Conservation (phyloP, 2,797 vertebrate genomes). For the Notolepis coatsorum region DNA sequence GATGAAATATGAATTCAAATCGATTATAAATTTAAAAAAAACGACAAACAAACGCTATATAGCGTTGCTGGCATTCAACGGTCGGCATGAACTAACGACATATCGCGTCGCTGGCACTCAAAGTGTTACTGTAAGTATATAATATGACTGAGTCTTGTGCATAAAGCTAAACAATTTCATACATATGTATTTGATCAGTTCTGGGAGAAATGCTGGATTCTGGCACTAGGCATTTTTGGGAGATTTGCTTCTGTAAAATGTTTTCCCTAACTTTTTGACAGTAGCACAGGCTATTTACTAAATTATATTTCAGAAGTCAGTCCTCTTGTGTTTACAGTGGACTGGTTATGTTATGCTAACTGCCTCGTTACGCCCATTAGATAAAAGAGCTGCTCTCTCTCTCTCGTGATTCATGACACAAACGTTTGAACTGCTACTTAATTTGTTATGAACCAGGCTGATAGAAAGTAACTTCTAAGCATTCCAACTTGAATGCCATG, state of each 20-base stretch:
- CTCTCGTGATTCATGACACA: not conserved
- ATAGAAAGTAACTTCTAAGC: too few relatives aligned
- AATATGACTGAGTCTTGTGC: not conserved
- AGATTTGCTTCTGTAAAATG: too few relatives aligned
- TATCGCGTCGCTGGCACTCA: too few relatives aligned
- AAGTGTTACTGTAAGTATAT: slow-evolving; percentile 21
- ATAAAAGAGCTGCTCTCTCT: slow-evolving; percentile 4
- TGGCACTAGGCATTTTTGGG: not conserved
- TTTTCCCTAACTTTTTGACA: not conserved
- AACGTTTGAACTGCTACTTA: not conserved
- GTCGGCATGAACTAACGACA: too few relatives aligned
- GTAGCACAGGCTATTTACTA: not conserved
- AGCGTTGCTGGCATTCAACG: too few relatives aligned
- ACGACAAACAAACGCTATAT: too few relatives aligned
- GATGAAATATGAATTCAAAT: too few relatives aligned
- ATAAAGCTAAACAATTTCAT: not conserved
- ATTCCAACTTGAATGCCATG: too few relatives aligned
- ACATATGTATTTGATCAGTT: not conserved
- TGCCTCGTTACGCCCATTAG: not conserved
- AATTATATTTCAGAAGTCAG: not conserved
- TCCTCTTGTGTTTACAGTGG: not conserved
- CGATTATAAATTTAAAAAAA: too few relatives aligned
- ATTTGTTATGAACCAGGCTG: not conserved
- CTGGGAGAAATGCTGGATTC: not conserved
- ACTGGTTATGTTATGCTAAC: not conserved